Percentiles rank a stretch among this genome's conserved stretches.
Conservation (phyloP, 2,113 vertebrate genomes). For the Gambusia holbrooki region DNA sequence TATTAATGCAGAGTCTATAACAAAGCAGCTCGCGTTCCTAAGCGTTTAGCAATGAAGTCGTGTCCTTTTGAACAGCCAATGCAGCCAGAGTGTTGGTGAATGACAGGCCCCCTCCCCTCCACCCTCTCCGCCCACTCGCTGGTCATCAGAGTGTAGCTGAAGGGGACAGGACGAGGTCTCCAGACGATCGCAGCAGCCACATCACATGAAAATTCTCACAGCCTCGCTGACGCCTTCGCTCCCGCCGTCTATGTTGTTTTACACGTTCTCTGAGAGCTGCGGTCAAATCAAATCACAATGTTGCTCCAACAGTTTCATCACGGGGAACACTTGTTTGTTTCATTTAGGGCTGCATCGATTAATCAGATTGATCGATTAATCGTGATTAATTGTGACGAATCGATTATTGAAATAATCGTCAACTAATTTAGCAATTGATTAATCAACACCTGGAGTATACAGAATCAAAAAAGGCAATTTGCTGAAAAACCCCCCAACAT, state of each 20-base stretch:
- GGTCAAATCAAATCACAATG: constrained; percentile 9
- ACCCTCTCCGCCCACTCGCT: constrained; percentile 24
- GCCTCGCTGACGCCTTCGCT: constrained; percentile 44
- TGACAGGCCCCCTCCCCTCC: constrained; percentile 54
- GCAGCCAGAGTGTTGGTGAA: constrained; percentile 33
- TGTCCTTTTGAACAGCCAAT: neutral
- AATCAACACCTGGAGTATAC: too few relatives aligned
- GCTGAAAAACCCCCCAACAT: too few relatives aligned
- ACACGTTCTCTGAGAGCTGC: constrained; percentile 1
- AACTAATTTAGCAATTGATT: too few relatives aligned
- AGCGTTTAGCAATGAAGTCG: neutral
- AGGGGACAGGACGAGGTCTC: constrained; percentile 61
- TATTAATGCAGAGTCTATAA: neutral
- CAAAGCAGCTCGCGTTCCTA: neutral
- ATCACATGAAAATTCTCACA: constrained; percentile 54
- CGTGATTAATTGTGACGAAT: too few relatives aligned
- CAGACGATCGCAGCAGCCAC: constrained; percentile 50
- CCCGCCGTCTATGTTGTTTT: constrained; percentile 5
- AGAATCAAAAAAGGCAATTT: too few relatives aligned
- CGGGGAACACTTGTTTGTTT: neutral
- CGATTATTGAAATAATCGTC: too few relatives aligned
- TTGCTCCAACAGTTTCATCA: constrained; percentile 1
- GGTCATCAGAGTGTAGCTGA: constrained; percentile 59
- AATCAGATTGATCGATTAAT: too few relatives aligned
- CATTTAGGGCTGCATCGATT: too few relatives aligned